Base-by-base conservation (phyloP, 2,113 vertebrate species). In the Hystrix cristata region DNA sequence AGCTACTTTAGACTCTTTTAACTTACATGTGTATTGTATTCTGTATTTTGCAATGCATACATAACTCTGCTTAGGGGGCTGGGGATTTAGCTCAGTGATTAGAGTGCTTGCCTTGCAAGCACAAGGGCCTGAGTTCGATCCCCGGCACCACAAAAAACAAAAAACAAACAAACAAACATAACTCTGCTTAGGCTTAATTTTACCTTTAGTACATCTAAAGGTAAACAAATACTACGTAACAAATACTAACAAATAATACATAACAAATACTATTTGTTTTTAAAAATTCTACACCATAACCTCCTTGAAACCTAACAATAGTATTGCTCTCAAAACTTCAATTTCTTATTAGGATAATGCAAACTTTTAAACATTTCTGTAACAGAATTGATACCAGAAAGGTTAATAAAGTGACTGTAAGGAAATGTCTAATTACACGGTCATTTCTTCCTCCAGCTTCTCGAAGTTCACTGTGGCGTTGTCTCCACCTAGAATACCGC, bases 381-480 rank as follows among this genome's bases (percentile, higher is more conserved):
- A 81, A 86, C 0, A 83, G n/a, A 34, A 72, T 11, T 46, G 27
- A 87, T 84, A 84, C 15, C 93, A 87, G 94, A 85, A 94, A 87
- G 31, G 23, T 86, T 85, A 84, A 91, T 5, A 23, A 65, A 34
- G 78, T 11, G 46, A 71, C 19, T 95, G 2, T 82, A 97, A 97
- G 43, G 19, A 97, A 82, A 95, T 38, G 43, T 84, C 3, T 87
- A 90, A 79, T 98, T 99, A 99, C 99, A 67, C 98, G 81, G 98
- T 98, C 98, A 99, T 99, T 0, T 98, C 1, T 16, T 98, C 11
- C 93, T 99, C 98, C 97, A 99, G 95, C 0, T 15, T 0, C 0
- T 0, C 0, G 62, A 43, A 0, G 0, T 7, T 0, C 0, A 0
- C 0, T 31, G 0, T 8, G 0, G 0, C 0, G 48, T 29, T 43